Evolutionary conservation across 2,888 invertebrate species (phyloP).

Genomic region (Galeopsomyia nigrocyanea): DNA sequence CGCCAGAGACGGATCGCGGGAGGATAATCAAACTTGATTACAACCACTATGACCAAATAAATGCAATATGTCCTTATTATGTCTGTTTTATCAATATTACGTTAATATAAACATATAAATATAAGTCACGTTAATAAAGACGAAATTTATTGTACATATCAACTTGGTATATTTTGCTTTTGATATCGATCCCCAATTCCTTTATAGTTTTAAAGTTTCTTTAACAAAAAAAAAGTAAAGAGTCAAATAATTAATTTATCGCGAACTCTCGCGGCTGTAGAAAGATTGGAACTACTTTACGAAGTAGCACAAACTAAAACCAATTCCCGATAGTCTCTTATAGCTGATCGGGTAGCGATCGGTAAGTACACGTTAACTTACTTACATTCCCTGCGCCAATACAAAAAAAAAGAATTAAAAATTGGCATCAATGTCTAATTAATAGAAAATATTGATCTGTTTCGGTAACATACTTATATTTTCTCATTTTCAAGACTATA

Average conservation of each 20-base stretch:
- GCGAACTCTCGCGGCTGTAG: conserved; percentile 24
- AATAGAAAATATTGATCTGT: too few species aligned
- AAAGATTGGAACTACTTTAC: conserved; percentile 5
- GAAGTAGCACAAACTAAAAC: conserved; percentile 21
- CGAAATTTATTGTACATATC: conserved; percentile 49
- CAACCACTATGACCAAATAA: conserved; percentile 53
- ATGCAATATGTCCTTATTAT: conserved; percentile 48
- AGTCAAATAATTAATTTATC: not conserved
- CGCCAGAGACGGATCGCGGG: conserved; percentile 58
- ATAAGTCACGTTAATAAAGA: conserved; percentile 48
- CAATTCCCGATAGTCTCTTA: conserved; percentile 30
- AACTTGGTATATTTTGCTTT: conserved; percentile 47
- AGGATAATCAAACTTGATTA: conserved; percentile 56
- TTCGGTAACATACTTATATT: too few species aligned
- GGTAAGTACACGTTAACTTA: conserved; percentile 49
- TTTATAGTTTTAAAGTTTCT: conserved; percentile 3
- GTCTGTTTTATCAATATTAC: conserved; percentile 48
- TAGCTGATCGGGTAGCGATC: conserved; percentile 43
- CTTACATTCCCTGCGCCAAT: conserved; percentile 38
- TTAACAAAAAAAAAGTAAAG: not conserved
- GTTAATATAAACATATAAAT: conserved; percentile 34
- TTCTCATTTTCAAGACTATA: too few species aligned
- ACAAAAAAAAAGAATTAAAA: not conserved
- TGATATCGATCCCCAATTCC: conserved; percentile 31
- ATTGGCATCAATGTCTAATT: too few species aligned